phyloP scores from a whole-genome alignment of 2,797 vertebrate species.

The Phoeniculus purpureus region DNA sequence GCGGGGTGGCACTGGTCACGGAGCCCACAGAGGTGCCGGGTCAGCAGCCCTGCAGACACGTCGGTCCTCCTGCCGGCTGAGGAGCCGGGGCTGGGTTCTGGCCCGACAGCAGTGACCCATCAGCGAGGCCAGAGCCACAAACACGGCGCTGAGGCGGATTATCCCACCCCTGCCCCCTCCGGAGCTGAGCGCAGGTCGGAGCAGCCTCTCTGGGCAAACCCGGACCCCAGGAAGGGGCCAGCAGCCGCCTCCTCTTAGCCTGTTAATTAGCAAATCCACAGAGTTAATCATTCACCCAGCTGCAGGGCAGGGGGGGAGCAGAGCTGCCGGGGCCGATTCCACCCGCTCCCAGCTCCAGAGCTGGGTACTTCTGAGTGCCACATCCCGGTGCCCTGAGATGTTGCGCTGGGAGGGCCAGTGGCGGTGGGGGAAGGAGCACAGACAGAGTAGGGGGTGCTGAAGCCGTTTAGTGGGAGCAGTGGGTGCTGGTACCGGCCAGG shows the following conservation, averaged over 20 bases:
- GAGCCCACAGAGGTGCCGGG: rapidly evolving
- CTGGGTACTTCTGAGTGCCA: neutral
- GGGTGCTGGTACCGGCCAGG: neutral
- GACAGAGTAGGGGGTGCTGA: neutral
- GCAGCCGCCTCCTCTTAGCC: neutral
- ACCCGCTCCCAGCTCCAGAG: neutral
- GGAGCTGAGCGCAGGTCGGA: neutral
- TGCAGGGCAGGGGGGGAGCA: neutral
- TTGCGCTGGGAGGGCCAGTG: neutral
- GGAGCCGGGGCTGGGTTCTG: neutral
- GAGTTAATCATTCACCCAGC: slow-evolving; percentile 59
- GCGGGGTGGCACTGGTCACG: neutral
- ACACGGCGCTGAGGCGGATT: rapidly evolving
- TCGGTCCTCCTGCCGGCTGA: rapidly evolving
- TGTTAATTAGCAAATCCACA: neutral
- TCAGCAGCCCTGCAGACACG: neutral
- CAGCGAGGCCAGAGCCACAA: neutral
- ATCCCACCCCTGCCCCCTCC: neutral
- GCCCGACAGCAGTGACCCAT: neutral
- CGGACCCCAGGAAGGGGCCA: neutral
- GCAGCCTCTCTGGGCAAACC: neutral
- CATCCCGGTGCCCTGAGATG: neutral
- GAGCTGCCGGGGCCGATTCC: neutral
- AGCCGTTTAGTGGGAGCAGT: neutral
- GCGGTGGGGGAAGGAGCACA: neutral